Evolutionary conservation across 2,113 vertebrate genomes (phyloP).

Genomic region (Rhynchomys soricoides): DNA sequence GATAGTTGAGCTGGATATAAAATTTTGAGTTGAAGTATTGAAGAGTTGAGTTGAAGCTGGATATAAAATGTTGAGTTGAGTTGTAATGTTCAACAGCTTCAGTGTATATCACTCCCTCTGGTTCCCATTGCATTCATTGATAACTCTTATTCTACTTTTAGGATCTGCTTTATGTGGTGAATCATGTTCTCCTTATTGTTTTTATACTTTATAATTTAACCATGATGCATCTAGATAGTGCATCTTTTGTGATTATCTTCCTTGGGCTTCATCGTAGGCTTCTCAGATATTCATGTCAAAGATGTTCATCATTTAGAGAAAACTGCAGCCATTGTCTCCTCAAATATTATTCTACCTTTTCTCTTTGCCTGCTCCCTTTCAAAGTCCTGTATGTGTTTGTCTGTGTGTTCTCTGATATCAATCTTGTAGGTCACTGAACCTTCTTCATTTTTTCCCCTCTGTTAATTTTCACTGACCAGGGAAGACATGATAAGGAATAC

Average conservation of each 20-base stretch:
- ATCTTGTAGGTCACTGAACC: neutral
- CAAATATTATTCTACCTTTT: neutral
- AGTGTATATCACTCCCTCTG: neutral
- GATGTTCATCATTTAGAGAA: neutral
- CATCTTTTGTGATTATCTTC: neutral
- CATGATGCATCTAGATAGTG: neutral
- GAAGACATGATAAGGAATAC: neutral
- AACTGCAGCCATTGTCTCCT: slow-evolving; percentile 6
- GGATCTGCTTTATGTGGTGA: neutral
- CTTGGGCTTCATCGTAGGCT: neutral
- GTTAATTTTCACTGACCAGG: neutral
- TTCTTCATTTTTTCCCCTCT: neutral
- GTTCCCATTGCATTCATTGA: neutral
- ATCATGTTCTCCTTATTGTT: neutral
- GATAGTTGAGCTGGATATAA: neutral
- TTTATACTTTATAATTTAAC: neutral
- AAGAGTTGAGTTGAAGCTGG: neutral
- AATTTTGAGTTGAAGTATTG: neutral
- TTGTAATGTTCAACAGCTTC: neutral
- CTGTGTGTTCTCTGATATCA: neutral
- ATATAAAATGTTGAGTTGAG: neutral
- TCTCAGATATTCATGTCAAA: neutral
- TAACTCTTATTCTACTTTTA: neutral
- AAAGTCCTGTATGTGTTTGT: neutral
- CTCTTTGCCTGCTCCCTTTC: neutral